Conservation (phyloP, 2,888 invertebrate genomes). For the Drosophila phalerata region DNA sequence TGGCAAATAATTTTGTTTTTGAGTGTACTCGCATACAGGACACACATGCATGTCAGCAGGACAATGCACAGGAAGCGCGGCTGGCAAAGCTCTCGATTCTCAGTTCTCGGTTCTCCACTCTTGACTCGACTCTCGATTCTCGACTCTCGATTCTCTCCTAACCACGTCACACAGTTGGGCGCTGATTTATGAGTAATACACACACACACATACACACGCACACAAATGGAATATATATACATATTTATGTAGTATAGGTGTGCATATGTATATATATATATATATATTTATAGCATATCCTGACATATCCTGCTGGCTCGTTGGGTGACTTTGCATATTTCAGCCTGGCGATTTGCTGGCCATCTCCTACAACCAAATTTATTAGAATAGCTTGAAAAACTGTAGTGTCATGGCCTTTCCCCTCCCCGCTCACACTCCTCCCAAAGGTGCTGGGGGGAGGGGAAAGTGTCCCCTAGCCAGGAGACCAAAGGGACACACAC, state of each 20-base stretch:
- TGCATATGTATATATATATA: conserved; percentile 20
- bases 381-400: conserved; percentile 69
- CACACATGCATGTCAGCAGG: conserved; percentile 12
- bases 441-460: neutral
- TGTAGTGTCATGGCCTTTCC: conserved; percentile 58
- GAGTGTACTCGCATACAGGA: neutral
- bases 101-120: conserved; percentile 23
- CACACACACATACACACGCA: conserved; percentile 31
- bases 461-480: conserved; percentile 25
- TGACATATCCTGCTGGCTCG: conserved; percentile 52
- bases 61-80: conserved; percentile 32
- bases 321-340: conserved; percentile 74
- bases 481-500: conserved; percentile 45
- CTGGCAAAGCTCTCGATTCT: conserved; percentile 32
- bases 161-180: conserved; percentile 41
- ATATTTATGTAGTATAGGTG: conserved; percentile 4
- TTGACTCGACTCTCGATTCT: conserved; percentile 13
- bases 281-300: conserved; percentile 37
- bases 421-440: neutral
- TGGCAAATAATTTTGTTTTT: neutral
- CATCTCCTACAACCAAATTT: conserved; percentile 59
- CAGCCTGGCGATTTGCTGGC: conserved; percentile 50
- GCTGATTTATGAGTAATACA: conserved; percentile 66
- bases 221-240: conserved; percentile 29
- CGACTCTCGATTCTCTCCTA: conserved; percentile 4